Base-by-base conservation (phyloP, 2,888 invertebrate species). In the Pachycephus smyrnensis region DNA sequence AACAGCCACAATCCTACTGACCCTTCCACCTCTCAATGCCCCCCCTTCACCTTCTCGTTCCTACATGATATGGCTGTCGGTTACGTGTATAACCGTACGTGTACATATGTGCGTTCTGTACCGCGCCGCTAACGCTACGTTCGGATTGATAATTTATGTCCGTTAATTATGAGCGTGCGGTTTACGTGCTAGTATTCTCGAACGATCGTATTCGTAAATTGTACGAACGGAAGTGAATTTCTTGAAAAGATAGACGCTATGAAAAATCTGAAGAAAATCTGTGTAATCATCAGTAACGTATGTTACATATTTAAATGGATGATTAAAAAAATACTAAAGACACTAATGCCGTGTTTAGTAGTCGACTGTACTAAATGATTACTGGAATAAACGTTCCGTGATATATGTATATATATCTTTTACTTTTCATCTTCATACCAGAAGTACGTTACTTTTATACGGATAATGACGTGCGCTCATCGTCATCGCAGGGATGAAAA, bases 71-170 rank as follows among this genome's bases (percentile, higher is more conserved):
- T 30, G 75, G 68, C 73, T 79, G 76, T 80, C 80, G 82, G 81
- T 81, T 75, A 79, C 83, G 78, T 80, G 73, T 84, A 80, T 78
- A 82, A 80, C 81, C 83, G 82, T 82, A 82, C 80, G 84, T 81
- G 82, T 86, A 82, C 83, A 84, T 81, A 82, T 69, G 78, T 80
- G 76, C 80, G 78, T 55, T 55, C 80, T 77, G 86, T 84, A 83
- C 86, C 85, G 85, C 84, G 82, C 86, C 81, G 86, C 88, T 87
- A 88, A 90, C 90, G 55, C 89, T 87, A 90, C 88, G 89, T 85
- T 88, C 89, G 86, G 88, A 91, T 91, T 90, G 89, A 90, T 91
- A 91, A 91, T 91, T 91, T 90, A 91, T 90, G 90, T 85, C 89
- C 85, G 90, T 91, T 91, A 90, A 91, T 91, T 90, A 90, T 90